These are phyloP conservation scores for Desoria tigrina DNA, from an alignment of 2,888 invertebrate species.

Conservation along the genomic window DNA sequence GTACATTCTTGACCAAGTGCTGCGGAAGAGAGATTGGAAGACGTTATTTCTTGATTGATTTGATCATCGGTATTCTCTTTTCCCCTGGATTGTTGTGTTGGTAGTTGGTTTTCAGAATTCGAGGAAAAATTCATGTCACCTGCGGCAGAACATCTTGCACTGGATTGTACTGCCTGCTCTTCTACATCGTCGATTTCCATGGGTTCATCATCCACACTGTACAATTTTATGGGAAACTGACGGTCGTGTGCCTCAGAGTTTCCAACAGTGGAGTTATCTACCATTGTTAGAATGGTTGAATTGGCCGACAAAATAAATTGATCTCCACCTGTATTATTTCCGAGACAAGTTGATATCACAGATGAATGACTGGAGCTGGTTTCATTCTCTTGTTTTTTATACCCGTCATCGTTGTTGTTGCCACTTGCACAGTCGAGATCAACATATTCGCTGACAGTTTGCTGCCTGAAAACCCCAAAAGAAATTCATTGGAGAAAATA, in stretches of 20 bases:
- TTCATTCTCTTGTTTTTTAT: not conserved
- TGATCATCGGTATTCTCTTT: too few species aligned
- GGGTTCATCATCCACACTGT: constrained; percentile 14
- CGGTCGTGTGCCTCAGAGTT: too few species aligned
- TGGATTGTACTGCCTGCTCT: not conserved
- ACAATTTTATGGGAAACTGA: too few species aligned
- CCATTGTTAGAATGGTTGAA: too few species aligned
- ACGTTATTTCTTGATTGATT: too few species aligned
- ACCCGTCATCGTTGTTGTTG: not conserved
- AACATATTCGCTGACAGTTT: not conserved
- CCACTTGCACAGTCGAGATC: not conserved
- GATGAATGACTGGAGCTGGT: constrained; percentile 28
- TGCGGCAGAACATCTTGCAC: too few species aligned
- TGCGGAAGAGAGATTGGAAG: constrained; percentile 1
- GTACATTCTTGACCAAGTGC: not conserved
- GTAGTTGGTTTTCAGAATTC: constrained; percentile 17
- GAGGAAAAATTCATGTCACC: constrained; percentile 21
- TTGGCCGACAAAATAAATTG: too few species aligned
- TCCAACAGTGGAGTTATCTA: too few species aligned
- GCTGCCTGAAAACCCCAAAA: not conserved
- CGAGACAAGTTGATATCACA: constrained; percentile 19
- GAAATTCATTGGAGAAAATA: not conserved
- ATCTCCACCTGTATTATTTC: not conserved
- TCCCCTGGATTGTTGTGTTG: too few species aligned
- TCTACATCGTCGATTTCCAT: constrained; percentile 39